A percentile compares a stretch with the other conserved stretches of the same genome.
Conservation (phyloP, 2,797 vertebrate species). For the Coracias cyanogaster region DNA sequence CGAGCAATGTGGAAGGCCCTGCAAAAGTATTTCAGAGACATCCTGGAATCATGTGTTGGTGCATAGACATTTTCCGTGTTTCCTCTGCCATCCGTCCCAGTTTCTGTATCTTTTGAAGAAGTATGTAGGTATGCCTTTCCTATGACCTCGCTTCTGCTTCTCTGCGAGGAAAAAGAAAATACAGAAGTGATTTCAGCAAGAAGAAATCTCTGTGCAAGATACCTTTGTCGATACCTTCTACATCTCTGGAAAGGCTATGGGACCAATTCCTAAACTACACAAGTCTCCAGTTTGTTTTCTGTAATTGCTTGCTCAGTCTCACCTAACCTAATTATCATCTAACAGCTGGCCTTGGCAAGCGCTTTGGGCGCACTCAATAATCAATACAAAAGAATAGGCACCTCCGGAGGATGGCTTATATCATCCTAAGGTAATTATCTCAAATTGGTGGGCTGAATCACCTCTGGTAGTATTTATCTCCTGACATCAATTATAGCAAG, state of each 20-base stretch:
- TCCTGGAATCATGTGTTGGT: background rate
- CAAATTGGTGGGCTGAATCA: background rate
- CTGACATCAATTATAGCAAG: background rate
- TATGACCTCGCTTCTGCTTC: background rate
- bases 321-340: background rate
- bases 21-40: background rate
- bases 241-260: background rate
- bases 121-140: background rate
- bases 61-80: background rate
- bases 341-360: background rate
- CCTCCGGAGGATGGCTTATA: background rate
- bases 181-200: background rate
- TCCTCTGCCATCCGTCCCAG: fast-evolving
- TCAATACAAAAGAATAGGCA: background rate
- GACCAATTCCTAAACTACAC: background rate
- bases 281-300: background rate
- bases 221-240: background rate
- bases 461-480: background rate
- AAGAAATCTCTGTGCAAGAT: background rate
- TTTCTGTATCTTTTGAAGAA: background rate
- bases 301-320: background rate
- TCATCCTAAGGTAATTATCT: background rate
- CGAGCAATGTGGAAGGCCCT: background rate
- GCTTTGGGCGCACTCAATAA: background rate
- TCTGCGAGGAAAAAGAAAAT: background rate